Conservation (phyloP, 2,888 invertebrate genomes). For the Zaprionus bogoriensis region DNA sequence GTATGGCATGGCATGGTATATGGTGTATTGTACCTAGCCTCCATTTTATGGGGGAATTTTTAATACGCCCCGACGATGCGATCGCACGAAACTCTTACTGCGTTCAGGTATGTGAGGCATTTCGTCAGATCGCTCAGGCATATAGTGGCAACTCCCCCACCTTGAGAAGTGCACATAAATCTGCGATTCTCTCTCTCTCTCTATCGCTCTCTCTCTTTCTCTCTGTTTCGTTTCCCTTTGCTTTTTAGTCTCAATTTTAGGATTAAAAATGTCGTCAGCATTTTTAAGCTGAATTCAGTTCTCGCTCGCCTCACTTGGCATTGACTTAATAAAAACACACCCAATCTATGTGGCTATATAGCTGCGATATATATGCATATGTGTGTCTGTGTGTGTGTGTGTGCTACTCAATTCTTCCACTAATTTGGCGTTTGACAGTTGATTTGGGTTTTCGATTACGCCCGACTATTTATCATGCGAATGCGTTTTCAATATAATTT, state of each 20-base stretch:
- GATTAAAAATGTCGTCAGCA: constrained; percentile 77
- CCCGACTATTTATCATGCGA: constrained; percentile 59
- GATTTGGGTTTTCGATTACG: constrained; percentile 74
- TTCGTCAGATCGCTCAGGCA: constrained; percentile 32
- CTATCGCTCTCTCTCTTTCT: not conserved
- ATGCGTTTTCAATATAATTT: constrained; percentile 21
- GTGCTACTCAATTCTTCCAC: constrained; percentile 27
- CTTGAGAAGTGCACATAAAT: constrained; percentile 47
- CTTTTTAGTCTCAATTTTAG: constrained; percentile 74
- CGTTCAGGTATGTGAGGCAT: constrained; percentile 54
- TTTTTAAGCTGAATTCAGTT: constrained; percentile 67
- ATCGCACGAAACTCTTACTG: constrained; percentile 62
- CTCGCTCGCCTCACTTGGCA: constrained; percentile 54
- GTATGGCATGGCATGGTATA: no score
- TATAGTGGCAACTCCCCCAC: constrained; percentile 39
- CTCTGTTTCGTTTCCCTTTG: constrained; percentile 4
- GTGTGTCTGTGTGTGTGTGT: constrained; percentile 4
- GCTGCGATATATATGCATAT: not conserved
- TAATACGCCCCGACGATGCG: constrained; percentile 66
- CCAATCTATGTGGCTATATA: constrained; percentile 23
- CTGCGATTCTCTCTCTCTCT: constrained; percentile 16
- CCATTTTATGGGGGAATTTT: constrained; percentile 24
- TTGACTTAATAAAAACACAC: constrained; percentile 56
- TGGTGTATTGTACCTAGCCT: not conserved
- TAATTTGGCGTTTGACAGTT: constrained; percentile 65